A percentile compares a stretch with the other conserved stretches of the same genome.
Conservation (phyloP, 1,140 invertebrate genomes). For the Neoseiulus cucumeris region DNA sequence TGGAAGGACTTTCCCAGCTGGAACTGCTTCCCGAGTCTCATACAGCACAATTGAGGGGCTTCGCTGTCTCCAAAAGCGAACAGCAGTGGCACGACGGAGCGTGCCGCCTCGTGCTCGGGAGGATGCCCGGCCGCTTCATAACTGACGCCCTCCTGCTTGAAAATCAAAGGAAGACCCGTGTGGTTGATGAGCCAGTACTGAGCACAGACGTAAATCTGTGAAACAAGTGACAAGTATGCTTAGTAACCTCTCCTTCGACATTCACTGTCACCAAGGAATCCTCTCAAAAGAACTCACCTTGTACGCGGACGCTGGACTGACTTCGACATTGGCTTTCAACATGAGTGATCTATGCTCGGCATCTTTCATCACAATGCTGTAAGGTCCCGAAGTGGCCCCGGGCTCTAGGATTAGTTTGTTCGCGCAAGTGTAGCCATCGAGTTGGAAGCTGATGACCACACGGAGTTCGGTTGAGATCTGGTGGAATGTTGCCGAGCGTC, state of each 20-base stretch:
- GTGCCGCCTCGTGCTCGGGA: conserved; percentile 74
- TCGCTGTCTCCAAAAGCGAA: conserved; percentile 82
- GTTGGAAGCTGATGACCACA: neutral
- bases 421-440: neutral
- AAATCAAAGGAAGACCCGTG: conserved; percentile 79
- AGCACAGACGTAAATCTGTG: conserved; percentile 52
- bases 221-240: neutral
- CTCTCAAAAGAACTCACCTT: conserved; percentile 27
- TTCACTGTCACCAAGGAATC: too few species aligned
- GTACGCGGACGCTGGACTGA: conserved; percentile 33
- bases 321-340: conserved; percentile 40
- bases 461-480: neutral
- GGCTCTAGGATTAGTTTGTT: neutral
- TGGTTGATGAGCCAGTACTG: conserved; percentile 91
- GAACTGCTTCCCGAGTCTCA: conserved; percentile 12
- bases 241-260: too few species aligned
- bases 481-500: neutral
- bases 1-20: conserved; percentile 16
- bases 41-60: conserved; percentile 26
- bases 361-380: conserved; percentile 42
- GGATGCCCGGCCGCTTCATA: conserved; percentile 73
- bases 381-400: neutral
- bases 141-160: conserved; percentile 58
- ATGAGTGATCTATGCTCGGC: conserved; percentile 45
- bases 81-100: conserved; percentile 73